phyloP scores from a whole-genome alignment of 2,797 vertebrate species.

The Pteronotus mesoamericanus region DNA sequence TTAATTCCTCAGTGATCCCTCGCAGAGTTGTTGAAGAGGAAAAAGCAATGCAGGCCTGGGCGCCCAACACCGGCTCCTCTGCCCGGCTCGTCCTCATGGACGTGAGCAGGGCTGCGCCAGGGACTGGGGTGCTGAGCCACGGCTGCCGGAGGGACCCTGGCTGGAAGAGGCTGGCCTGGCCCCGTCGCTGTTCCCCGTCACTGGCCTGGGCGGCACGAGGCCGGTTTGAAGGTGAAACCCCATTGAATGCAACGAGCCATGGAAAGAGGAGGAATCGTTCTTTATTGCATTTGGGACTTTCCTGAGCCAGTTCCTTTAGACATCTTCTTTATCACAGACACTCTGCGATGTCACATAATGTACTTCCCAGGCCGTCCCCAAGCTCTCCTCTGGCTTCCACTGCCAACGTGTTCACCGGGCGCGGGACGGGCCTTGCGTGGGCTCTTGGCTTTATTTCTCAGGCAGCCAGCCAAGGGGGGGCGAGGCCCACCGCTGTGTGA shows the following conservation, averaged over 20 bases:
- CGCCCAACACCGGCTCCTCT: too few relatives aligned
- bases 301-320: background rate
- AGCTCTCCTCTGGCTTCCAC: background rate
- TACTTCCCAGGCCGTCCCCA: background rate
- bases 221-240: background rate
- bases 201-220: background rate
- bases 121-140: background rate
- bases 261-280: background rate
- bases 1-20: background rate
- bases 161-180: background rate
- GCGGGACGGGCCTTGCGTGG: too few relatives aligned
- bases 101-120: fast-evolving
- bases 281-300: background rate
- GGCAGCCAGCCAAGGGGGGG: too few relatives aligned
- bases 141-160: background rate
- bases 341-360: constrained; percentile 6
- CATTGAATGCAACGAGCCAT: fast-evolving
- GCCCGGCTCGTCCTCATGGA: background rate
- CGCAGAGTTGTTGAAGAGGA: background rate
- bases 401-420: too few relatives aligned
- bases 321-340: background rate
- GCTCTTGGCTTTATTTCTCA: too few relatives aligned
- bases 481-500: background rate
- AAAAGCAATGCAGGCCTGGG: background rate
- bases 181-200: background rate